A percentile compares a stretch with the other conserved stretches of the same genome.
Conservation (phyloP, 2,113 vertebrate species). For the Alaudala cheleensis region DNA sequence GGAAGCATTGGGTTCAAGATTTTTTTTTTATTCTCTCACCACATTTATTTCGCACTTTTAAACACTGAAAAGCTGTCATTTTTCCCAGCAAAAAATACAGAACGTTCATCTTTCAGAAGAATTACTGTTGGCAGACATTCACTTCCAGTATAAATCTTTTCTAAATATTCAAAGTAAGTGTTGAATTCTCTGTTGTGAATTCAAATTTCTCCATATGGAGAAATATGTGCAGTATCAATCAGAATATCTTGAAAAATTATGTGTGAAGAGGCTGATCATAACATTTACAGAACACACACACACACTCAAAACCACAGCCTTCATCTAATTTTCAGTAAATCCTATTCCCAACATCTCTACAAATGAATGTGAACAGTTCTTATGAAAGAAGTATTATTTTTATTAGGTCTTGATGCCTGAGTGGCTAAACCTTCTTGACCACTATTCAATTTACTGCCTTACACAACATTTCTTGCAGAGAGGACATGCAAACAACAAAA, state of each 20-base stretch:
- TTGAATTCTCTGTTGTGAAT: conserved; percentile 56
- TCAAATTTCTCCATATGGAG: conserved; percentile 57
- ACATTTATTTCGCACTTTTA: conserved; percentile 29
- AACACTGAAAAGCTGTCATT: conserved; percentile 40
- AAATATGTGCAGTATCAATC: conserved; percentile 57
- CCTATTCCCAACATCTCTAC: background rate
- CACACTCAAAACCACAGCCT: conserved; percentile 4
- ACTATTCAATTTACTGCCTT: background rate
- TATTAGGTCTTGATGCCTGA: background rate
- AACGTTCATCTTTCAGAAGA: conserved; percentile 7
- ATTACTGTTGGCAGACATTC: conserved; percentile 56
- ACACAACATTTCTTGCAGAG: background rate
- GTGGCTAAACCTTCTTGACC: background rate
- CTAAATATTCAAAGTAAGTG: conserved; percentile 50
- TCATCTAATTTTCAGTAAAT: conserved; percentile 14
- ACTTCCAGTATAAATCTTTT: conserved; percentile 28
- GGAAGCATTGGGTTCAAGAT: background rate
- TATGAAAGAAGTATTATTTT: background rate
- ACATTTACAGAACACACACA: conserved; percentile 64
- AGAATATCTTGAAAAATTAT: conserved; percentile 59
- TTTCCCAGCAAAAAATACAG: background rate
- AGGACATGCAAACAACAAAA: background rate
- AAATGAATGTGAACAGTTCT: background rate
- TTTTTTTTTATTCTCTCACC: conserved; percentile 19
- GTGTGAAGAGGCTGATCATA: conserved; percentile 59